phyloP scores from a whole-genome alignment of 2,113 vertebrate genomes.

The Nycticryphes semicollaris region DNA sequence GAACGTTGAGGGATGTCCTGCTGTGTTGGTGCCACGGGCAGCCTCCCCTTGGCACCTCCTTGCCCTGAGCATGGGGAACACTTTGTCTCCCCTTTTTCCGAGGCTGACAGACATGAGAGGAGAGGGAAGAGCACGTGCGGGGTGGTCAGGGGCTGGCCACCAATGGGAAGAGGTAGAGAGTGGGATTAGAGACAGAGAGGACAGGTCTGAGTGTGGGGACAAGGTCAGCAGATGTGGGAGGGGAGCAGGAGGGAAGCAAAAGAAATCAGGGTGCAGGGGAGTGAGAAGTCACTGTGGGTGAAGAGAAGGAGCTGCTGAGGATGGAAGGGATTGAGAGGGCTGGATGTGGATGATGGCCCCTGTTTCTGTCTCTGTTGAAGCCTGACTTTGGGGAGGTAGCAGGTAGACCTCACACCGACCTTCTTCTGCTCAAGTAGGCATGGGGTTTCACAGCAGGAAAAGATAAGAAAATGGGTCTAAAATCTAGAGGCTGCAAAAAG shows the following conservation, averaged over 20 bases:
- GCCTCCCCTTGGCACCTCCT: neutral
- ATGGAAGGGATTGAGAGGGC: neutral
- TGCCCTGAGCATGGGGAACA: too few species aligned
- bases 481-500: neutral
- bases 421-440: neutral
- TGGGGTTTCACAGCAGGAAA: neutral
- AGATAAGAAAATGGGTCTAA: neutral
- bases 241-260: neutral
- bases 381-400: neutral
- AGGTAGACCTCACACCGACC: accelerated
- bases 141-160: neutral
- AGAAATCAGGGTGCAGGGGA: neutral
- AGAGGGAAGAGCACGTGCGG: neutral
- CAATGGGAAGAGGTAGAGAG: neutral
- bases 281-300: too few species aligned
- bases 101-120: neutral
- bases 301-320: neutral
- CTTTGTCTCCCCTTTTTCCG: neutral
- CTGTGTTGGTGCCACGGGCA: neutral
- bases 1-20: too few species aligned
- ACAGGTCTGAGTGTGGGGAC: neutral
- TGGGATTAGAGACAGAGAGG: neutral
- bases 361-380: neutral
- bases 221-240: neutral
- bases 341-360: neutral